Evolutionary conservation across 2,888 invertebrate genomes (phyloP).

Genomic region (Ochropleura leucogaster): DNA sequence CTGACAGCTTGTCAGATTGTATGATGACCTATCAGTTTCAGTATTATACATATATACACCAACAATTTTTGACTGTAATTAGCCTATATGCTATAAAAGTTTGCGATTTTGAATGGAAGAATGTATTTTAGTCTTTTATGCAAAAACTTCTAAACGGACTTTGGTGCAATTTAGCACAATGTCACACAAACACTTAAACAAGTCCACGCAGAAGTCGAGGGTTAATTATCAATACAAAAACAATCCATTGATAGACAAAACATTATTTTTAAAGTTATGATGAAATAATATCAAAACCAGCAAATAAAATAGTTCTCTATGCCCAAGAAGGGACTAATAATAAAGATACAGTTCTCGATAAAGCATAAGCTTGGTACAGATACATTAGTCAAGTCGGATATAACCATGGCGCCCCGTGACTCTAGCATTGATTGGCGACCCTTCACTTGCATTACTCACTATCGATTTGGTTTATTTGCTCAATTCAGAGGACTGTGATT

Average conservation of each 20-base stretch:
- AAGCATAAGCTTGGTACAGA: conserved; percentile 19
- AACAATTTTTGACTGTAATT: neutral
- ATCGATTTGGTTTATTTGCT: conserved; percentile 43
- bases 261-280: too few species aligned
- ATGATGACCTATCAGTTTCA: conserved; percentile 9
- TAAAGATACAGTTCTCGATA: conserved; percentile 34
- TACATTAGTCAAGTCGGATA: conserved; percentile 41
- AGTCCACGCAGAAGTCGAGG: too few species aligned
- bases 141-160: too few species aligned
- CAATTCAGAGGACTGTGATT: conserved; percentile 18
- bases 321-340: conserved; percentile 26
- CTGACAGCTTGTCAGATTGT: conserved; percentile 7
- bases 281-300: neutral
- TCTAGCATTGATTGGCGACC: conserved; percentile 40
- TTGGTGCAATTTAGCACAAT: too few species aligned
- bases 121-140: too few species aligned
- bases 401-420: conserved; percentile 44
- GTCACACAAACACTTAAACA: too few species aligned
- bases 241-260: too few species aligned
- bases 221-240: too few species aligned
- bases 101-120: too few species aligned
- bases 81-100: neutral
- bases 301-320: conserved; percentile 4
- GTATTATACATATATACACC: neutral
- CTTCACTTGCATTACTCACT: conserved; percentile 53